Percentiles rank a stretch among this genome's conserved stretches.
Conservation (phyloP, 2,113 vertebrate genomes). For the Mohoua ochrocephala region DNA sequence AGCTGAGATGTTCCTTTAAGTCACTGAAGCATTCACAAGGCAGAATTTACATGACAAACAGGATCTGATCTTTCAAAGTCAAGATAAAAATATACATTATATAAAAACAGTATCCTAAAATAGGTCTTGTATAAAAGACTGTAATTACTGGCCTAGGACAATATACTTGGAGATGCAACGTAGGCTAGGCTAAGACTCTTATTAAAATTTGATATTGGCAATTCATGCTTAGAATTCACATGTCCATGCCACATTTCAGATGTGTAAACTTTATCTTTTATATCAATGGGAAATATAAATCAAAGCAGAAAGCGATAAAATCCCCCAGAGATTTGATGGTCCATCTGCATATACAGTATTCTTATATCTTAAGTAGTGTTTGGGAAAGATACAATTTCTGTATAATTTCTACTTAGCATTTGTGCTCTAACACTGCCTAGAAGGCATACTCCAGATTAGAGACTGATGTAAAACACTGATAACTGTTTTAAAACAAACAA, state of each 20-base stretch:
- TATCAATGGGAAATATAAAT: not conserved
- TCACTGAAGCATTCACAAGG: not conserved
- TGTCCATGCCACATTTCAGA: not conserved
- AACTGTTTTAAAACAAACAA: not conserved
- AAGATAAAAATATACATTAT: slow-evolving; percentile 35
- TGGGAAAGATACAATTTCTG: not conserved
- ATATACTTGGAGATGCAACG: not conserved
- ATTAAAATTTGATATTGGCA: not conserved
- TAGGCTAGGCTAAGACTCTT: not conserved
- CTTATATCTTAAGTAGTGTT: not conserved
- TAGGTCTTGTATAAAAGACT: not conserved
- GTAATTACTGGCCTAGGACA: not conserved
- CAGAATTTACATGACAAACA: slow-evolving; percentile 46
- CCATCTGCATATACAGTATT: not conserved
- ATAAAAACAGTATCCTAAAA: slow-evolving; percentile 38
- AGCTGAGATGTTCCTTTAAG: not conserved
- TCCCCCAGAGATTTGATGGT: accelerated
- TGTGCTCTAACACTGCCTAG: not conserved
- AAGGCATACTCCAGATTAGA: not conserved
- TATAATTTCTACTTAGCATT: not conserved
- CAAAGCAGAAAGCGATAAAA: not conserved
- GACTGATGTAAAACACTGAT: not conserved
- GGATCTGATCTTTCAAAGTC: slow-evolving; percentile 30
- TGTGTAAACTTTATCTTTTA: not conserved
- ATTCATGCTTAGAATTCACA: not conserved